Conservation (phyloP, 2,113 vertebrate genomes). For the Sebastes schlegelii region DNA sequence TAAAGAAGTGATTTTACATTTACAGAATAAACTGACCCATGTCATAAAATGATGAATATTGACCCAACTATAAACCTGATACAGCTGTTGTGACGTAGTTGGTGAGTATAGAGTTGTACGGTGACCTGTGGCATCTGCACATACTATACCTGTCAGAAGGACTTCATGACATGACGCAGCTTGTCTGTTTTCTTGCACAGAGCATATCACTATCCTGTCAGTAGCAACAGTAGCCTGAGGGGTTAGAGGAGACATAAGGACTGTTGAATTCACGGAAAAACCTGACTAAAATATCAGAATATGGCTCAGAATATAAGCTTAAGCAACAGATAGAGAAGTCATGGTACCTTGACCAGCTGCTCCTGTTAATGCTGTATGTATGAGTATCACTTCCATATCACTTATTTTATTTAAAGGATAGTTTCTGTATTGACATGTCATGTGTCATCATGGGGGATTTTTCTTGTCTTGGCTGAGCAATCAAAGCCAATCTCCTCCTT, state of each 20-base stretch:
- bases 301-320: neutral
- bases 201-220: neutral
- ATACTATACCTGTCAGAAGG: neutral
- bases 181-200: constrained; percentile 7
- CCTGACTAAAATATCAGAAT: neutral
- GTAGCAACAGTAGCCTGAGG: constrained; percentile 12
- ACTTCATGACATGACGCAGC: constrained; percentile 18
- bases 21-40: neutral
- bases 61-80: neutral
- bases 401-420: no score
- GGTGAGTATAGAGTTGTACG: neutral
- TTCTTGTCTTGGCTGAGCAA: no score
- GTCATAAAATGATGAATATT: neutral
- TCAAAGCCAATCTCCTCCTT: no score
- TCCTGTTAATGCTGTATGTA: neutral
- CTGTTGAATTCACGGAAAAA: neutral
- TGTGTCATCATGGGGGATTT: no score
- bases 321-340: no score
- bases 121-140: neutral
- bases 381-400: neutral
- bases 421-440: no score
- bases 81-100: neutral
- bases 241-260: neutral
- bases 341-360: neutral
- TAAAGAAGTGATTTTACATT: no score